phyloP scores from a whole-genome alignment of 2,113 vertebrate species.

The Forbesichthys agassizii region DNA sequence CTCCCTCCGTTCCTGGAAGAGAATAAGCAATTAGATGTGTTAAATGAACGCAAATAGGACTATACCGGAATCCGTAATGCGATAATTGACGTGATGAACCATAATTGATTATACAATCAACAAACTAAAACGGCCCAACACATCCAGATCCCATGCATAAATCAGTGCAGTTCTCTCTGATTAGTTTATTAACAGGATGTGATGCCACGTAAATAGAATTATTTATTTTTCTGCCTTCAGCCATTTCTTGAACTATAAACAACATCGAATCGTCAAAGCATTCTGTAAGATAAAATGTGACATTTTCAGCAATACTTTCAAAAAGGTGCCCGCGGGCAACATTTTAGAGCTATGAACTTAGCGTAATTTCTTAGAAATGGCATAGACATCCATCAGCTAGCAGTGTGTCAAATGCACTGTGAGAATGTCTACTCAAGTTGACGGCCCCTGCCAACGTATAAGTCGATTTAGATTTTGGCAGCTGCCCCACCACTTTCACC shows the following conservation, averaged over 20 bases:
- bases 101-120: conserved; percentile 47
- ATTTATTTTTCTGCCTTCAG: not conserved
- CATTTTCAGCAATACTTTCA: not conserved
- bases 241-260: conserved; percentile 3
- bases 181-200: conserved; percentile 20
- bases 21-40: conserved; percentile 34
- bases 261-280: not conserved
- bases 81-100: conserved; percentile 38
- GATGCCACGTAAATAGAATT: conserved; percentile 13
- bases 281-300: too few species aligned
- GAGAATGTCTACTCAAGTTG: too few species aligned
- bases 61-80: not conserved
- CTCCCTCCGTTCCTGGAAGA: conserved; percentile 61
- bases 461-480: too few species aligned
- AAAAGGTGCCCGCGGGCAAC: too few species aligned
- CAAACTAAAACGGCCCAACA: conserved; percentile 44
- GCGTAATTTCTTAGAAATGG: too few species aligned
- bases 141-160: conserved; percentile 30
- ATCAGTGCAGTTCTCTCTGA: conserved; percentile 42
- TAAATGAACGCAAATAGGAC: conserved; percentile 42
- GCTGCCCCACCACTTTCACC: too few species aligned
- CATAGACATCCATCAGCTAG: too few species aligned
- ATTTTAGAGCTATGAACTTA: too few species aligned
- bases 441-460: too few species aligned
- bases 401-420: too few species aligned